These are phyloP conservation scores for Nyctereutes procyonoides DNA, from an alignment of 2,113 vertebrate genomes.

Conservation along the genomic window DNA sequence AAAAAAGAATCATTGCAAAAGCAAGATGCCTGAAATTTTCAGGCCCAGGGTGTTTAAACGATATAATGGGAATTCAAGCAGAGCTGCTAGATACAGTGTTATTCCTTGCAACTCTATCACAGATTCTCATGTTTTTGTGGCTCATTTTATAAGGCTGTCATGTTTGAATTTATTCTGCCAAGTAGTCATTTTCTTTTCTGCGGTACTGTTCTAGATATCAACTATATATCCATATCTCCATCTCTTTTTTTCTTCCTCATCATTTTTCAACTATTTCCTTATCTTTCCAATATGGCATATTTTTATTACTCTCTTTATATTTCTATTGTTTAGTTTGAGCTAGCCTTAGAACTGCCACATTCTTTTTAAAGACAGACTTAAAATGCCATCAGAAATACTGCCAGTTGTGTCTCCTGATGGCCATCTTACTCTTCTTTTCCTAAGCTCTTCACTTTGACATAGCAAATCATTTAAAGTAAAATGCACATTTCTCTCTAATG, in stretches of 20 bases:
- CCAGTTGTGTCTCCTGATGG: neutral
- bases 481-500: neutral
- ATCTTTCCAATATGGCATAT: neutral
- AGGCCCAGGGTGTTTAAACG: neutral
- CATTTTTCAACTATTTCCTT: constrained; percentile 38
- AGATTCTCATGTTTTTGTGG: neutral
- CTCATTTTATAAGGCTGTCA: constrained; percentile 54
- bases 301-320: constrained; percentile 27
- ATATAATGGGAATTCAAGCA: constrained; percentile 50
- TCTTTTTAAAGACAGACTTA: constrained; percentile 31
- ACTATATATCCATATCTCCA: neutral
- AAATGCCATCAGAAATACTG: neutral
- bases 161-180: constrained; percentile 58
- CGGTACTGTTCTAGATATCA: neutral
- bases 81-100: neutral
- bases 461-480: neutral
- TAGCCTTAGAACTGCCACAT: neutral
- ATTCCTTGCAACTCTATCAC: neutral
- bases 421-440: neutral
- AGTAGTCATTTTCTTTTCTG: neutral
- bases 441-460: neutral
- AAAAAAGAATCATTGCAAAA: constrained; percentile 55
- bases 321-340: neutral
- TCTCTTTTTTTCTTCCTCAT: neutral
- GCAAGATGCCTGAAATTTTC: constrained; percentile 53